phyloP scores from a whole-genome alignment of 2,888 invertebrate species.

The Antheraea yamamai region DNA sequence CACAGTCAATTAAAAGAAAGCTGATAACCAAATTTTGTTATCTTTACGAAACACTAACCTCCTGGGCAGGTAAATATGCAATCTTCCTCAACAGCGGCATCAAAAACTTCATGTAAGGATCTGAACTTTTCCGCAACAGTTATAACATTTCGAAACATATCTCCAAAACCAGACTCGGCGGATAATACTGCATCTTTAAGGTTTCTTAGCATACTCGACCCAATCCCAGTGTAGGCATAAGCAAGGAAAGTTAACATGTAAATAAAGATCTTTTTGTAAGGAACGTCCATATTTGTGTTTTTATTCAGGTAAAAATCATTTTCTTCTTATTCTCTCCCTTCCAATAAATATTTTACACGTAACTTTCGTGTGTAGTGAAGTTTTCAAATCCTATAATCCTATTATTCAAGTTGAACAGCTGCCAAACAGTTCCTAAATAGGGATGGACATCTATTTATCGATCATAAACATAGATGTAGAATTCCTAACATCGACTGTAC shows the following conservation, averaged over 20 bases:
- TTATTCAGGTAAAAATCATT: constrained; percentile 20
- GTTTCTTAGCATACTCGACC: constrained; percentile 87
- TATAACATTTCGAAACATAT: constrained; percentile 88
- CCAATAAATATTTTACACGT: not conserved
- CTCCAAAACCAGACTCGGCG: constrained; percentile 90
- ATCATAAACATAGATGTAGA: too few relatives aligned
- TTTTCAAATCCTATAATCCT: not conserved
- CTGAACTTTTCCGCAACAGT: constrained; percentile 88
- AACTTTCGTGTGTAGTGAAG: not conserved
- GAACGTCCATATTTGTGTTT: constrained; percentile 84
- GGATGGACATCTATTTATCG: not conserved
- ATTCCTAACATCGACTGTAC: too few relatives aligned
- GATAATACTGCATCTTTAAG: constrained; percentile 90
- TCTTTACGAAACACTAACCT: constrained; percentile 68
- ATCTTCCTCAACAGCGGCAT: constrained; percentile 92
- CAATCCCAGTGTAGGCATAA: constrained; percentile 91
- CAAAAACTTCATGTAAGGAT: constrained; percentile 90
- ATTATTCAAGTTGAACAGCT: not conserved
- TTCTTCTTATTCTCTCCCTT: not conserved
- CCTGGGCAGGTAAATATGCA: constrained; percentile 89
- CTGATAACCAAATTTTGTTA: not conserved
- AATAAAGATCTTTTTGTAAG: constrained; percentile 88
- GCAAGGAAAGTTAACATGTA: constrained; percentile 89
- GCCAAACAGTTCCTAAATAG: not conserved
- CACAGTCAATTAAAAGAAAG: not conserved